Evolutionary conservation across 2,888 invertebrate species (phyloP).

Genomic region (Pammene fasciana): DNA sequence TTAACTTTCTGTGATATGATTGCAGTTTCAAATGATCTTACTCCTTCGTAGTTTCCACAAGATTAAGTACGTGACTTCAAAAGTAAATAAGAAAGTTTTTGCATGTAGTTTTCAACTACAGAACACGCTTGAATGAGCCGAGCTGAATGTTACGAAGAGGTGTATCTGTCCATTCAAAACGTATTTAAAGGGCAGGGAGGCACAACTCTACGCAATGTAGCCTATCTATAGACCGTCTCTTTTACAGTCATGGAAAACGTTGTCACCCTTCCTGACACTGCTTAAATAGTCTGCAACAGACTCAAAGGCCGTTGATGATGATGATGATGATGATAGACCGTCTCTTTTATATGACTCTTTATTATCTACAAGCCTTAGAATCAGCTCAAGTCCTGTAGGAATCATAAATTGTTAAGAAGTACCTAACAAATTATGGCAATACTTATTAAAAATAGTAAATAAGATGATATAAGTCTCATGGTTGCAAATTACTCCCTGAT

Average conservation of each 20-base stretch:
- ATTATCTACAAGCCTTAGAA: not conserved
- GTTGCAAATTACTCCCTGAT: too few species aligned
- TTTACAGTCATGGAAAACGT: too few species aligned
- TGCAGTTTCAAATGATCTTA: not conserved
- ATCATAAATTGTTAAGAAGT: too few species aligned
- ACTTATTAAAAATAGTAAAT: too few species aligned
- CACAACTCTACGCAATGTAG: not conserved
- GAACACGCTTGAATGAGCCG: conserved; percentile 1
- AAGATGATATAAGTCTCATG: too few species aligned
- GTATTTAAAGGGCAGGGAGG: not conserved
- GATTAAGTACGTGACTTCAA: conserved; percentile 10
- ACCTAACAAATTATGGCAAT: too few species aligned
- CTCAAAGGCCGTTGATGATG: too few species aligned
- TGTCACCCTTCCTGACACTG: too few species aligned
- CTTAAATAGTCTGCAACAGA: too few species aligned
- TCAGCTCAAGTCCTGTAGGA: not conserved
- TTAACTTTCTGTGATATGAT: too few species aligned
- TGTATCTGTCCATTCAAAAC: not conserved
- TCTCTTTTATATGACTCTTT: not conserved
- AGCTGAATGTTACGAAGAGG: not conserved
- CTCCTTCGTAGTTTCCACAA: conserved; percentile 5
- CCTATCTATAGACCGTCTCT: not conserved
- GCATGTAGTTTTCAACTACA: conserved; percentile 2
- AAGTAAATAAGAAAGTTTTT: conserved; percentile 6
- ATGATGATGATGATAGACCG: too few species aligned